Conservation (phyloP, 2,113 vertebrate genomes). For the Phrynosoma blainvillii region DNA sequence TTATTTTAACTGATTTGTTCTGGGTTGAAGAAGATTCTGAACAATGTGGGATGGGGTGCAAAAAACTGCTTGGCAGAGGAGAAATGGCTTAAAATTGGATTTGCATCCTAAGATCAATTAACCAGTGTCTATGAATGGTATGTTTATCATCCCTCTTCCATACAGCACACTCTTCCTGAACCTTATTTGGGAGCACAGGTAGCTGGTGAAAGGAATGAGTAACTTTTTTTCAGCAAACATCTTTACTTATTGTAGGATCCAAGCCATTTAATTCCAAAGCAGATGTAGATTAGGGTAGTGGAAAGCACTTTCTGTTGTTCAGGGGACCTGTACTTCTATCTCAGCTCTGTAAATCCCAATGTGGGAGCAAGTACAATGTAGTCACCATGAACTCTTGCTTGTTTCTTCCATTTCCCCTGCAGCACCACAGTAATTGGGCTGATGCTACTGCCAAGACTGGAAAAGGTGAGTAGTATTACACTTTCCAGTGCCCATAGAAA, state of each 20-base stretch:
- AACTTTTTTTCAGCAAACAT: neutral
- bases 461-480: slow-evolving; percentile 16
- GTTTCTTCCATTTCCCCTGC: neutral
- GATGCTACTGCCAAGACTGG: neutral
- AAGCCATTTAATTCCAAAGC: neutral
- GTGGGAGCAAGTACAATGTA: neutral
- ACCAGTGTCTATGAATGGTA: too few relatives aligned
- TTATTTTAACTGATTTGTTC: neutral
- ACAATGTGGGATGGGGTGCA: neutral
- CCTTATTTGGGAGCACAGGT: neutral
- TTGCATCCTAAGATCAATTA: neutral
- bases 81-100: neutral
- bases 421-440: neutral
- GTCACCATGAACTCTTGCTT: neutral
- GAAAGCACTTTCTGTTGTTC: neutral
- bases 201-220: neutral
- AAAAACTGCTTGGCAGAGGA: neutral
- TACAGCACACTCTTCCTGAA: neutral
- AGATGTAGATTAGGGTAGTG: neutral
- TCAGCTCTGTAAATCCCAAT: neutral
- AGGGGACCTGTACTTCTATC: neutral
- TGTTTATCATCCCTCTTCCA: too few relatives aligned
- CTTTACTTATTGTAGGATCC: neutral
- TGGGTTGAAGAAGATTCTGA: neutral
- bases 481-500: slow-evolving; percentile 3